Conservation (phyloP, 2,888 invertebrate genomes). For the Baccha elongata region DNA sequence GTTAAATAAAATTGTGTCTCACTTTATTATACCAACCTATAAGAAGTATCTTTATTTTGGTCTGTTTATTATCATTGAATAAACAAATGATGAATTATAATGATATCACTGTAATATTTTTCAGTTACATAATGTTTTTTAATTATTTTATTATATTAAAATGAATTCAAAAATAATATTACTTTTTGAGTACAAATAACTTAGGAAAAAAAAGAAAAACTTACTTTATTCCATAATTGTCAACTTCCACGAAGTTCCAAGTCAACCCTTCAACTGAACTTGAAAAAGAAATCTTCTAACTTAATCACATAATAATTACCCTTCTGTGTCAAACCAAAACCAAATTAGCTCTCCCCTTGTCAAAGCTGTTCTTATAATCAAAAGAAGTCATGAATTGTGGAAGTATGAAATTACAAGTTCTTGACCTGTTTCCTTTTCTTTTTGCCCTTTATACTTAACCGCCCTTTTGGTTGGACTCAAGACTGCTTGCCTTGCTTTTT, state of each 20-base stretch:
- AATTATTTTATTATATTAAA: too few species aligned
- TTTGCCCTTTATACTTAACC: not conserved
- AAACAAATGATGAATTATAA: too few species aligned
- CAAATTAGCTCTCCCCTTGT: slow-evolving; percentile 9
- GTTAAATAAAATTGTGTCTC: too few species aligned
- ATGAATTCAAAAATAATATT: too few species aligned
- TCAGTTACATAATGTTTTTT: too few species aligned
- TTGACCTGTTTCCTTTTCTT: slow-evolving; percentile 47
- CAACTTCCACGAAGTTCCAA: not conserved
- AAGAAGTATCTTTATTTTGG: too few species aligned
- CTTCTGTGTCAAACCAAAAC: slow-evolving; percentile 11
- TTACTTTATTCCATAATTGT: not conserved
- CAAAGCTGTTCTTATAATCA: not conserved
- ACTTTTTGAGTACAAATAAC: too few species aligned
- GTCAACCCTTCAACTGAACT: slow-evolving; percentile 3
- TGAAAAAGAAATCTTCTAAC: not conserved
- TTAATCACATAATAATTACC: slow-evolving; percentile 30
- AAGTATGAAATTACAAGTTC: slow-evolving; percentile 54
- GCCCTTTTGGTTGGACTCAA: not conserved
- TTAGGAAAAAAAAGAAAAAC: too few species aligned
- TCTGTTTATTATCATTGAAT: too few species aligned
- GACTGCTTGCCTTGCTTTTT: slow-evolving; percentile 10
- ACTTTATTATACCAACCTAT: too few species aligned
- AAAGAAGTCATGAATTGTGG: slow-evolving; percentile 11
- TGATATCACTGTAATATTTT: too few species aligned